Evolutionary conservation across 2,888 invertebrate genomes (phyloP).

Genomic region (Orchesellides sinensis): DNA sequence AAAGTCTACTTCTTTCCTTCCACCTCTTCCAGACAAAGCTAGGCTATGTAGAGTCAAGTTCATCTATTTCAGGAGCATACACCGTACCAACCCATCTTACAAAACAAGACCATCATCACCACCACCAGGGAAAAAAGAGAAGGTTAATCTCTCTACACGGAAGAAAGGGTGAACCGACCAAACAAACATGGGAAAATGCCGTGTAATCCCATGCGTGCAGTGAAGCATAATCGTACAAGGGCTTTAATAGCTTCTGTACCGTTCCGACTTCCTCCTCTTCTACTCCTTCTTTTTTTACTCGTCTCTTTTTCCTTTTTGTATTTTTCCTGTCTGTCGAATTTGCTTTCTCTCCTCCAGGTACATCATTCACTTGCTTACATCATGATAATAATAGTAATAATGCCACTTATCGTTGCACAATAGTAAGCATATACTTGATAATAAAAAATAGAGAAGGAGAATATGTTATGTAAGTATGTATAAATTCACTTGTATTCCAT

Average conservation of each 20-base stretch:
- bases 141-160: slow-evolving; percentile 49
- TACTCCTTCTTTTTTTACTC: background rate
- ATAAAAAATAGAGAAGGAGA: background rate
- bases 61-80: background rate
- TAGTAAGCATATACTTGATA: background rate
- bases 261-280: background rate
- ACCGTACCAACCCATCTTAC: too few relatives aligned
- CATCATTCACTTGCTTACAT: slow-evolving; percentile 20
- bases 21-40: background rate
- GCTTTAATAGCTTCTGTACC: slow-evolving; percentile 46
- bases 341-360: background rate
- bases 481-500: background rate
- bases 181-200: slow-evolving; percentile 61
- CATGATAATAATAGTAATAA: slow-evolving; percentile 27
- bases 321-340: slow-evolving; percentile 2
- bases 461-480: background rate
- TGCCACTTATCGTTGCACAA: slow-evolving; percentile 24
- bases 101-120: slow-evolving; percentile 5
- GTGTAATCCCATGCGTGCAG: slow-evolving; percentile 57
- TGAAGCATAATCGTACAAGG: slow-evolving; percentile 51
- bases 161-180: slow-evolving; percentile 58
- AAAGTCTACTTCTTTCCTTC: background rate
- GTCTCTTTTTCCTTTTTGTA: background rate
- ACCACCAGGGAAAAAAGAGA: slow-evolving; percentile 42
- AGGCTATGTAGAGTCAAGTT: too few relatives aligned